phyloP scores from a whole-genome alignment of 2,113 vertebrate species.

The Caretta caretta region DNA sequence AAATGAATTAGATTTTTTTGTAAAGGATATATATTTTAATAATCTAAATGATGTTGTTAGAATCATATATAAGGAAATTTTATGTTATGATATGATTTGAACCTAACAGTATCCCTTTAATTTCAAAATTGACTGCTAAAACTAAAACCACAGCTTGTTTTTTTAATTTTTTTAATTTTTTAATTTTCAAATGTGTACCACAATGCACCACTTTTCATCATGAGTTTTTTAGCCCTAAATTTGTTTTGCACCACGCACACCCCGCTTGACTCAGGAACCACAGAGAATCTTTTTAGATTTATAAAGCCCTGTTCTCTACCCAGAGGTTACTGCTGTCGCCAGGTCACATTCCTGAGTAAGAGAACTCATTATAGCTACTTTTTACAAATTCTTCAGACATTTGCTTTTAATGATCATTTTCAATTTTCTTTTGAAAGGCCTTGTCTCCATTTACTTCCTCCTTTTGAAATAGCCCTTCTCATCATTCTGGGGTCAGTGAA shows the following conservation, averaged over 20 bases:
- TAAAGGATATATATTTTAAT: not conserved
- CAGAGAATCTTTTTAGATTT: conserved; percentile 6
- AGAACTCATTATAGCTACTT: not conserved
- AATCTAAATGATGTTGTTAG: not conserved
- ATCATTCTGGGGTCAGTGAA: conserved; percentile 3
- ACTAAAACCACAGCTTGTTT: not conserved
- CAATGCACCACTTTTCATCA: conserved; percentile 47
- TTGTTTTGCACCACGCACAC: conserved; percentile 6
- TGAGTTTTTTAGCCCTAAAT: conserved; percentile 29
- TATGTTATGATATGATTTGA: not conserved
- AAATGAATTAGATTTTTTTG: not conserved
- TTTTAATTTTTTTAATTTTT: not conserved
- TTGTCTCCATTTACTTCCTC: not conserved
- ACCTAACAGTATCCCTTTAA: not conserved
- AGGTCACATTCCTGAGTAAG: not conserved
- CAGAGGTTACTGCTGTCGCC: not conserved
- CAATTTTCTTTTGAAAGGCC: not conserved
- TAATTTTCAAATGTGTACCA: not conserved
- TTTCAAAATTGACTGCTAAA: conserved; percentile 31
- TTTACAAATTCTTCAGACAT: conserved; percentile 32
- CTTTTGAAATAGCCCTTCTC: not conserved
- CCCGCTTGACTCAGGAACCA: conserved; percentile 37
- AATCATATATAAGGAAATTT: not conserved
- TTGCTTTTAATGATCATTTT: conserved; percentile 61
- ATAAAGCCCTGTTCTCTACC: not conserved